A percentile compares a stretch with the other conserved stretches of the same genome.
These are phyloP conservation scores for Phycodurus eques DNA, from an alignment of 2,113 vertebrate genomes.

Conservation along the genomic window DNA sequence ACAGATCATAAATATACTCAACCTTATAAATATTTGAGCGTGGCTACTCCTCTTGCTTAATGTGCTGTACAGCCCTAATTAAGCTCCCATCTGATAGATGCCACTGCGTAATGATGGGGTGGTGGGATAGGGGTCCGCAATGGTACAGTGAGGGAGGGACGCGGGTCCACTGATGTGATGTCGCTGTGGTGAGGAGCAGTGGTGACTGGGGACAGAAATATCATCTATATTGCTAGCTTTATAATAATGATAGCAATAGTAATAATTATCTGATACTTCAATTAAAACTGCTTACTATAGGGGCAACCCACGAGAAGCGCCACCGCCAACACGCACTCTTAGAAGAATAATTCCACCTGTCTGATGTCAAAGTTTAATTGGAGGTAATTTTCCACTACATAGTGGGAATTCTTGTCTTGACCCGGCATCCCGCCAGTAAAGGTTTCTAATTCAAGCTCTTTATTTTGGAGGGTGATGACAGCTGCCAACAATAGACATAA, in stretches of 20 bases:
- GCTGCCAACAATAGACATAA: slow-evolving; percentile 63
- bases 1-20: slow-evolving; percentile 78
- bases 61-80: slow-evolving; percentile 79
- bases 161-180: not conserved
- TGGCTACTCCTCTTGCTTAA: slow-evolving; percentile 73
- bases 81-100: slow-evolving; percentile 77
- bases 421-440: slow-evolving; percentile 10
- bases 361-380: slow-evolving; percentile 25
- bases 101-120: slow-evolving; percentile 71
- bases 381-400: not conserved
- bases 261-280: slow-evolving; percentile 65
- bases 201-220: slow-evolving; percentile 57
- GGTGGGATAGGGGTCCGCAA: slow-evolving; percentile 52
- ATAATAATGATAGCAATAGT: slow-evolving; percentile 66
- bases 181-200: not conserved
- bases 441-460: slow-evolving; percentile 54
- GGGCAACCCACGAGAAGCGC: slow-evolving; percentile 9
- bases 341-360: slow-evolving; percentile 19
- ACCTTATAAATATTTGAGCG: slow-evolving; percentile 80
- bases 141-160: slow-evolving; percentile 9
- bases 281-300: slow-evolving; percentile 56
- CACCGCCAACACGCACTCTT: slow-evolving; percentile 13
- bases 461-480: slow-evolving; percentile 54
- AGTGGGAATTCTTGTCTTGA: not conserved
- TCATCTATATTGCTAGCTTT: slow-evolving; percentile 57